Evolutionary conservation across 2,113 vertebrate species (phyloP).

Genomic region (Xenopus borealis): DNA sequence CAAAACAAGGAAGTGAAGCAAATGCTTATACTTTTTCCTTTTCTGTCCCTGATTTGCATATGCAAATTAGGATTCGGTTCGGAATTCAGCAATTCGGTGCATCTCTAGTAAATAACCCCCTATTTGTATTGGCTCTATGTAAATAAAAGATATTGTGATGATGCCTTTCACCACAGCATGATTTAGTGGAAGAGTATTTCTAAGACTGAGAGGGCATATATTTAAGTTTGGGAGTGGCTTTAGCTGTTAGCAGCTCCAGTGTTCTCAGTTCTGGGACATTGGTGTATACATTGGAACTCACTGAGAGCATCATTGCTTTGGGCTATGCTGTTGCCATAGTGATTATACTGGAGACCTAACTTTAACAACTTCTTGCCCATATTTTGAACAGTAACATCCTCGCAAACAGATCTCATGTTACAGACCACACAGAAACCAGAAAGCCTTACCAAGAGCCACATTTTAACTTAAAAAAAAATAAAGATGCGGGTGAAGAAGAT

Average conservation of each 20-base stretch:
- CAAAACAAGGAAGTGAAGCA: too few species aligned
- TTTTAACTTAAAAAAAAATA: conserved; percentile 23
- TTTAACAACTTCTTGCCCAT: conserved; percentile 23
- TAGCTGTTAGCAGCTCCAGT: background rate
- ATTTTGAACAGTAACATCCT: conserved; percentile 43
- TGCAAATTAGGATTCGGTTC: too few species aligned
- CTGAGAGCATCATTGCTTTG: conserved; percentile 7
- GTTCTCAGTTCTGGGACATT: too few species aligned
- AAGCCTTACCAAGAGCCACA: conserved; percentile 16
- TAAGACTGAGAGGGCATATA: background rate
- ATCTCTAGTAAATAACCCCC: too few species aligned
- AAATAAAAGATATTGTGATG: too few species aligned
- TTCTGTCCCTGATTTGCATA: too few species aligned
- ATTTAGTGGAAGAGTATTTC: too few species aligned
- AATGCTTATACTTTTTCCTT: too few species aligned
- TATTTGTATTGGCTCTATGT: too few species aligned
- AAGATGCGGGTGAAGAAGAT: conserved; percentile 34
- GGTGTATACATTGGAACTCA: conserved; percentile 7
- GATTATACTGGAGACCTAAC: conserved; percentile 31
- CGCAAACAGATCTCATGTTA: conserved; percentile 44
- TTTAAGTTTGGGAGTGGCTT: conserved; percentile 1
- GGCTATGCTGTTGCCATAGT: conserved; percentile 17
- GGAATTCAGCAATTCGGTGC: too few species aligned
- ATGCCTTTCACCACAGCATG: too few species aligned
- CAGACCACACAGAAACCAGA: conserved; percentile 43